Base-by-base conservation (phyloP, 30 jellyfish, hydroid and myxozoan species). In the Phacellophora camtschatica region DNA sequence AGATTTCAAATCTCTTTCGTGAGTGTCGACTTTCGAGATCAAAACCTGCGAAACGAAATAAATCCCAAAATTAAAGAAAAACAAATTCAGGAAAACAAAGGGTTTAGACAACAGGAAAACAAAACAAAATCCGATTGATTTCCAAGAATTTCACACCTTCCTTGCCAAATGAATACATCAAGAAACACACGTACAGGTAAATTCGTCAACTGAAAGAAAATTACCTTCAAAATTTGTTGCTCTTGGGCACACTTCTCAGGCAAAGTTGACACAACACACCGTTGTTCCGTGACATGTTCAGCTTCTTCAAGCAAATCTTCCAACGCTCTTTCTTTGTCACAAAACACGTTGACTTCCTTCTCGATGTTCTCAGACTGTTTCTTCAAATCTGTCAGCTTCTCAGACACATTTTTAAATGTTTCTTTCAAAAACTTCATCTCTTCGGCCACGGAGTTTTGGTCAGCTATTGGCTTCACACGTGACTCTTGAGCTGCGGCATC, bases 241-340 rank as follows among this genome's bases (percentile, higher is more conserved):
- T 65, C 88, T 49, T 85, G 84, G 4, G 46, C 18, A 80, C 98
- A 85, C 70, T 85, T 92, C 79, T 58, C 89, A 15, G 96, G 95
- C 58, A 53, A 43, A 1, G 93, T 70, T 1, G 88, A 86, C 56
- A 86, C 95, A 31, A 90, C 76, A 31, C 74, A 59, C 32, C 85
- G 89, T 9, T 41, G 19, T 11, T 79, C 93, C 22, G 85, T 37
- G 4, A 64, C 77, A 57, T 66, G 71, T 18, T 77, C 96, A 22
- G 81, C 86, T 31, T 85, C 98, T 11, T 76, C 72, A 11, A 80
- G 35, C 36, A 92, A 27, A 36, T 85, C 95, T 34, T 85, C 89
- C 42, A 92, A 50, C 20, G 81, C 82, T 42, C 88, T 39, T 55
- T 87, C 96, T 33, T 84, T 80, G 18, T 79, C 98, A 35, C 23